A percentile compares a stretch with the other conserved stretches of the same genome.
These are phyloP conservation scores for Dipodomys spectabilis DNA, from an alignment of 2,113 vertebrate species.

Conservation along the genomic window DNA sequence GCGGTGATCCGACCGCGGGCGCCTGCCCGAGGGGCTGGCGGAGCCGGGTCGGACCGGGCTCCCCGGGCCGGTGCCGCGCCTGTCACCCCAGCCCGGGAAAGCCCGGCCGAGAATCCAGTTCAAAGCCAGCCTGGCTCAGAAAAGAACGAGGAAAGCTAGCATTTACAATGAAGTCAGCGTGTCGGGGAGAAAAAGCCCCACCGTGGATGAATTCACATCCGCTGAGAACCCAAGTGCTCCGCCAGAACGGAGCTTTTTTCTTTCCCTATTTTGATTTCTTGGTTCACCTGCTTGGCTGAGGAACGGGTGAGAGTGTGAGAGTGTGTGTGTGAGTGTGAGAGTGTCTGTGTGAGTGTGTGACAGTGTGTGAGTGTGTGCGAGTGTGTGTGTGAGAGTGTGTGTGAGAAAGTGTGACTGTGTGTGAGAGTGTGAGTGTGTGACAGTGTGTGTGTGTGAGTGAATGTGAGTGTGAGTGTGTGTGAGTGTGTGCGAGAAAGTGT, in stretches of 20 bases:
- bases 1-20: too few species aligned
- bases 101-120: not conserved
- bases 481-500: too few species aligned
- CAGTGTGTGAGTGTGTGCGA: rapidly evolving
- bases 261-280: not conserved
- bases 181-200: not conserved
- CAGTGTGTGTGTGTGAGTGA: too few species aligned
- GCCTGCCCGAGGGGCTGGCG: too few species aligned
- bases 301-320: not conserved
- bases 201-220: not conserved
- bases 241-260: not conserved
- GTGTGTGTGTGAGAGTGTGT: too few species aligned
- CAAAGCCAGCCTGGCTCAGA: not conserved
- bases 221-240: not conserved
- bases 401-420: too few species aligned
- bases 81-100: not conserved
- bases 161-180: not conserved
- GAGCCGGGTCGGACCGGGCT: too few species aligned
- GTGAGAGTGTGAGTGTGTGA: rapidly evolving
- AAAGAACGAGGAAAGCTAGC: too few species aligned
- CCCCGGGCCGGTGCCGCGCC: too few species aligned
- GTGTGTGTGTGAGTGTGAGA: too few species aligned
- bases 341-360: too few species aligned
- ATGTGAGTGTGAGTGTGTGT: too few species aligned
- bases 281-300: not conserved